phyloP scores from a whole-genome alignment of 2,113 vertebrate genomes.

The Lanius ludovicianus region DNA sequence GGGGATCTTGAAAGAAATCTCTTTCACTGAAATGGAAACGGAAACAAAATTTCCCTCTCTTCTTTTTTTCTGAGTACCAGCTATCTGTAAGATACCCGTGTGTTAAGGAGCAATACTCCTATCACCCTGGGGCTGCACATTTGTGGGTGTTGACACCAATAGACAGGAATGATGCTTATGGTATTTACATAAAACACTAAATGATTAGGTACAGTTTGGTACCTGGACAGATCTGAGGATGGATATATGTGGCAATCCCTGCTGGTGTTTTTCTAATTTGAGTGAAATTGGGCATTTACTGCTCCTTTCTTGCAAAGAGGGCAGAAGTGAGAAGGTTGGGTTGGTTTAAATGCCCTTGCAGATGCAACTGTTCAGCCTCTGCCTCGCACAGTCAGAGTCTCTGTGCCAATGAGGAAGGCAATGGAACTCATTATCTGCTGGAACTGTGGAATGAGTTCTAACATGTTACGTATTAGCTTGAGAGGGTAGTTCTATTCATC shows the following conservation, averaged over 20 bases:
- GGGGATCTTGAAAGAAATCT: constrained; percentile 61
- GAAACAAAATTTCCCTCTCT: background rate
- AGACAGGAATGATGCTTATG: background rate
- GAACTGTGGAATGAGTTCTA: background rate
- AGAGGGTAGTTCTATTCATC: background rate
- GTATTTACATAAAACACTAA: background rate
- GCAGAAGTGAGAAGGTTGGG: background rate
- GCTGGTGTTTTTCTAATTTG: background rate
- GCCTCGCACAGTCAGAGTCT: background rate
- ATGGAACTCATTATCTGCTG: background rate
- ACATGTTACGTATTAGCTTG: background rate
- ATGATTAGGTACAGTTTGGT: background rate
- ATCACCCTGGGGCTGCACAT: background rate
- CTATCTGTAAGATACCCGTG: background rate
- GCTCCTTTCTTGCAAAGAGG: background rate
- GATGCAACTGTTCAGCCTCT: background rate
- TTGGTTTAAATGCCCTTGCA: background rate
- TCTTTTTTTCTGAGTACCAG: background rate
- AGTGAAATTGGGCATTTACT: background rate
- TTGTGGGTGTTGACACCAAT: background rate
- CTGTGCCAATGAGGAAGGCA: background rate
- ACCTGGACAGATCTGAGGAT: background rate
- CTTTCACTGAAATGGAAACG: constrained; percentile 50
- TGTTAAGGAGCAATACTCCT: background rate
- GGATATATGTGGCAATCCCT: background rate